Base-by-base conservation (phyloP, 2,113 vertebrate species). In the Myotis davidii region DNA sequence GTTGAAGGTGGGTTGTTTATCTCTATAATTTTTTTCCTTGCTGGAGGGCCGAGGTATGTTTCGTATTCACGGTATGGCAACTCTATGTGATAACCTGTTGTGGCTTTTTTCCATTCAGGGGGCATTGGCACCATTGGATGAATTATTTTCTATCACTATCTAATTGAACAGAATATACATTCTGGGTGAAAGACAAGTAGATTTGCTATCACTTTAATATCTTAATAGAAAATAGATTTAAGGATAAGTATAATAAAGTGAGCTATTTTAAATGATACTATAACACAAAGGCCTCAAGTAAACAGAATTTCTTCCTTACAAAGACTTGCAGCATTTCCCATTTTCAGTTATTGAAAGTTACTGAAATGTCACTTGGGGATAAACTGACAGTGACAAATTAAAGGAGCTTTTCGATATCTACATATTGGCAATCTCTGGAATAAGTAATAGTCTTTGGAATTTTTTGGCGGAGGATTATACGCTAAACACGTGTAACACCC, bases 221-320 rank as follows among this genome's bases (percentile, higher is more conserved):
- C 96, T 95, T 94, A 94, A 94, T 95, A 76, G 87, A 93, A 97
- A 97, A 87, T 32, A 96, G 87, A 94, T 93, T 95, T 95, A 91
- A 91, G 77, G 94, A 88, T 95, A 97, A 94, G 95, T 93, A 89
- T 81, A 89, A 93, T 77, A 76, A 95, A 94, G 52, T 87, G 37
- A 59, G 76, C 74, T 67, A 88, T 45, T 81, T 54, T 87, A 76
- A 86, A 83, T 89, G 73, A 88, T 91, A 88, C 56, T 79, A 4
- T 90, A 90, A 92, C 83, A 84, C 72, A 23, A 97, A 91, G 59
- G 73, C 45, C 76, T 87, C 87, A 89, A 90, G 84, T 37, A 73
- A 91, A 77, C 23, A 59, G 74, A 84, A 18, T 94, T 72, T 93
- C 27, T 93, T 82, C 52, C 86, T 88, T 72, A 93, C 94, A 96